Percentiles rank a stretch among this genome's conserved stretches.
phyloP scores from a whole-genome alignment of 2,113 vertebrate species.

The Pelecanoides urinatrix region DNA sequence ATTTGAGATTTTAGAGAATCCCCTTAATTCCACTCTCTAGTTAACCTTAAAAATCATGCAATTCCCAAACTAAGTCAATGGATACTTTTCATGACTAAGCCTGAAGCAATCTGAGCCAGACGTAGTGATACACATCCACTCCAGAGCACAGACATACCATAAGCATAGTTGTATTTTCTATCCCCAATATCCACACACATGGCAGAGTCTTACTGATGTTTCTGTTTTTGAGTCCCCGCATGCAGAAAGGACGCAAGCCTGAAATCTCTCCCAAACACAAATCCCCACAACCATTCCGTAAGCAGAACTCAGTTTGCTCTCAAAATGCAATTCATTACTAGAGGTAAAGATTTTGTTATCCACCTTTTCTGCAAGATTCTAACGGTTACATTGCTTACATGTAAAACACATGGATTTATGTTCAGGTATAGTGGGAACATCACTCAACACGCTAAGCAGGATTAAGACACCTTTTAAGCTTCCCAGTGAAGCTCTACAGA shows the following conservation, averaged over 20 bases:
- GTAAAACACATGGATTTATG: background rate
- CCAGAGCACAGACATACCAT: background rate
- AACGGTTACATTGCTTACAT: background rate
- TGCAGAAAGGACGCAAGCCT: background rate
- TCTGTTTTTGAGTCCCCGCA: accelerated
- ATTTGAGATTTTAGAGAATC: background rate
- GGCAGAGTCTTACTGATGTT: background rate
- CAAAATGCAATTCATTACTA: background rate
- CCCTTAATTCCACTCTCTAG: background rate
- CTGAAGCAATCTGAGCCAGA: background rate
- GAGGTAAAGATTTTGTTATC: background rate
- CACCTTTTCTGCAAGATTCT: background rate
- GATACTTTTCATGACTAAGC: background rate
- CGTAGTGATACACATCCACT: background rate
- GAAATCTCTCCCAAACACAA: background rate
- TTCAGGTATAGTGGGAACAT: background rate
- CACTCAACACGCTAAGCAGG: background rate
- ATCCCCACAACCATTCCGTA: background rate
- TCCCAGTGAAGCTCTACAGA: background rate
- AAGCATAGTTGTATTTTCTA: background rate
- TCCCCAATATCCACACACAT: background rate
- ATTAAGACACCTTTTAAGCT: constrained; percentile 21
- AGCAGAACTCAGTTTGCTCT: background rate
- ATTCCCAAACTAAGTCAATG: background rate
- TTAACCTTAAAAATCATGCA: background rate